phyloP scores from a whole-genome alignment of 2,113 vertebrate genomes.

The Aspidoscelis tigris region DNA sequence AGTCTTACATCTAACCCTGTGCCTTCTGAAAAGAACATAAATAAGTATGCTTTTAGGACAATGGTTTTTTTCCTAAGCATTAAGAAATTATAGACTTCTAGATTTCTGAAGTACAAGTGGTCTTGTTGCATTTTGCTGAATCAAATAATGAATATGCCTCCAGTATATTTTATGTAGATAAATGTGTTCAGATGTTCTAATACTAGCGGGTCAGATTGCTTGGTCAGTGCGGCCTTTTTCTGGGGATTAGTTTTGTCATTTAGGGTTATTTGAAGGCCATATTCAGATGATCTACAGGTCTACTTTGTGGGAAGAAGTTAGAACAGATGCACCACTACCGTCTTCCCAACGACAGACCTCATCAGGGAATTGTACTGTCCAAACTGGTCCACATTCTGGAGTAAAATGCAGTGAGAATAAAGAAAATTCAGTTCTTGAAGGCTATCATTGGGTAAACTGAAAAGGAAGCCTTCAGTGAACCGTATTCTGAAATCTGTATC shows the following conservation, averaged over 20 bases:
- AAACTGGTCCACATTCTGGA: not conserved
- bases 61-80: not conserved
- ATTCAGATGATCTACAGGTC: not conserved
- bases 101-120: not conserved
- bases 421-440: not conserved
- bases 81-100: not conserved
- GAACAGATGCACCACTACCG: not conserved
- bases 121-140: not conserved
- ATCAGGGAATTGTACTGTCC: not conserved
- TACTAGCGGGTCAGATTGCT: not conserved
- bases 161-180: not conserved
- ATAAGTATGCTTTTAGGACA: not conserved
- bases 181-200: not conserved
- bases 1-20: not conserved
- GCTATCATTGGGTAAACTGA: constrained; percentile 16
- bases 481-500: not conserved
- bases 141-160: too few species aligned
- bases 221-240: not conserved
- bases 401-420: not conserved
- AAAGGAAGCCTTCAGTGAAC: constrained; percentile 9
- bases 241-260: not conserved
- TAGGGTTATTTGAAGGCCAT: not conserved
- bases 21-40: not conserved
- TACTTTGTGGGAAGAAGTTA: not conserved
- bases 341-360: not conserved